These are phyloP conservation scores for Acipenser transmontanus DNA, from an alignment of 2,797 vertebrate genomes.

Conservation along the genomic window DNA sequence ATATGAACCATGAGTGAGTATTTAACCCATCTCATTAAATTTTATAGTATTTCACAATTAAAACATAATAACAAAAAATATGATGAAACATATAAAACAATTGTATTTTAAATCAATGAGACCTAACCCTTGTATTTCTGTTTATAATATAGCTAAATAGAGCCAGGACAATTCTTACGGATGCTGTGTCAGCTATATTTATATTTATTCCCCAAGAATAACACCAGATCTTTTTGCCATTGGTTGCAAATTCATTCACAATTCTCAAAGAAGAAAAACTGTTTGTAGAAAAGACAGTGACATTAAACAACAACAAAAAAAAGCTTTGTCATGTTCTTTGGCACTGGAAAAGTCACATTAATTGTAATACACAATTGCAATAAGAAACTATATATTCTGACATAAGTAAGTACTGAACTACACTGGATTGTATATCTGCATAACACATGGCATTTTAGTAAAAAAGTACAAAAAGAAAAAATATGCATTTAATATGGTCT, in stretches of 20 bases:
- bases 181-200: slow-evolving; percentile 29
- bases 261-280: slow-evolving; percentile 6
- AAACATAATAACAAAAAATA: slow-evolving; percentile 25
- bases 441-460: slow-evolving; percentile 21
- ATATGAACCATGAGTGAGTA: background rate
- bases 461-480: slow-evolving; percentile 31
- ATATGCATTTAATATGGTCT: slow-evolving; percentile 26
- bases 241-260: background rate
- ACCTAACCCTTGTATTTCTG: slow-evolving; percentile 26
- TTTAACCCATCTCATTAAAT: slow-evolving; percentile 23
- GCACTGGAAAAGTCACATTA: background rate
- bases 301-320: background rate
- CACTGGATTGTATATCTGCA: slow-evolving; percentile 3
- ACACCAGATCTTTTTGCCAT: slow-evolving; percentile 37
- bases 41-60: slow-evolving; percentile 19
- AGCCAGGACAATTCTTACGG: slow-evolving; percentile 32
- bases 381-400: slow-evolving; percentile 7
- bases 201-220: slow-evolving; percentile 33
- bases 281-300: slow-evolving; percentile 6
- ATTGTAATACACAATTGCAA: background rate
- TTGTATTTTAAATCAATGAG: slow-evolving; percentile 24
- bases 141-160: slow-evolving; percentile 38
- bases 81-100: slow-evolving; percentile 32
- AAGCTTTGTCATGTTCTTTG: background rate
- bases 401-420: background rate